Conservation (phyloP, 2,113 vertebrate genomes). For the Felis chaus region DNA sequence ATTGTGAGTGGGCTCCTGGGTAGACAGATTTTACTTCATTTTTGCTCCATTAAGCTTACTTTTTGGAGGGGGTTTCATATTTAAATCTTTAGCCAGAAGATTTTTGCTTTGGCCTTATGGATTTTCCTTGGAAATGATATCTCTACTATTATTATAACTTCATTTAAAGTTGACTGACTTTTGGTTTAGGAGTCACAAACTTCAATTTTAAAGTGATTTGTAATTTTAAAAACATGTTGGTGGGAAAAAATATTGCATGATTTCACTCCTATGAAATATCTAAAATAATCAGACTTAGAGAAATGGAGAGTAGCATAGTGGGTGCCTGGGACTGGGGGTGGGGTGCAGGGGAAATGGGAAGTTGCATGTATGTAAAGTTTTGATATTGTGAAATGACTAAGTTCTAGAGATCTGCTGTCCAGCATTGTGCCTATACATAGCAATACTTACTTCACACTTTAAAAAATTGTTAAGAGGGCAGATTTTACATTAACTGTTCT, state of each 20-base stretch:
- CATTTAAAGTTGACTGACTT: not conserved
- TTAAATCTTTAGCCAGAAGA: conserved; percentile 42
- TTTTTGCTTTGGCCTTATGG: not conserved
- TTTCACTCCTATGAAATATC: not conserved
- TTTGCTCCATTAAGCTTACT: not conserved
- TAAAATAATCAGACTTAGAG: not conserved
- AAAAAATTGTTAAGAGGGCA: not conserved
- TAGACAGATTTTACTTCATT: not conserved
- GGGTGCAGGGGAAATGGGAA: not conserved
- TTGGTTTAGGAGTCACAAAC: not conserved
- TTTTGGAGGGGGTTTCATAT: conserved; percentile 5
- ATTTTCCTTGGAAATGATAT: not conserved
- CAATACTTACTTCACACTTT: not conserved
- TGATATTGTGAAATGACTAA: not conserved
- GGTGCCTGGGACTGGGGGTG: not conserved
- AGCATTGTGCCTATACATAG: not conserved
- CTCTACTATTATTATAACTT: conserved; percentile 39
- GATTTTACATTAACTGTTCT: not conserved
- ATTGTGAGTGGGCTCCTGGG: not conserved
- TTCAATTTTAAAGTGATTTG: conserved; percentile 30
- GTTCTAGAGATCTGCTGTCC: not conserved
- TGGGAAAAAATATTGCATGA: not conserved
- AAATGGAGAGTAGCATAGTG: not conserved
- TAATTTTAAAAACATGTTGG: not conserved
- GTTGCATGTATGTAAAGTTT: not conserved